A percentile compares a stretch with the other conserved stretches of the same genome.
Evolutionary conservation across 2,888 invertebrate species (phyloP).

Genomic region (Sisyra nigra): DNA sequence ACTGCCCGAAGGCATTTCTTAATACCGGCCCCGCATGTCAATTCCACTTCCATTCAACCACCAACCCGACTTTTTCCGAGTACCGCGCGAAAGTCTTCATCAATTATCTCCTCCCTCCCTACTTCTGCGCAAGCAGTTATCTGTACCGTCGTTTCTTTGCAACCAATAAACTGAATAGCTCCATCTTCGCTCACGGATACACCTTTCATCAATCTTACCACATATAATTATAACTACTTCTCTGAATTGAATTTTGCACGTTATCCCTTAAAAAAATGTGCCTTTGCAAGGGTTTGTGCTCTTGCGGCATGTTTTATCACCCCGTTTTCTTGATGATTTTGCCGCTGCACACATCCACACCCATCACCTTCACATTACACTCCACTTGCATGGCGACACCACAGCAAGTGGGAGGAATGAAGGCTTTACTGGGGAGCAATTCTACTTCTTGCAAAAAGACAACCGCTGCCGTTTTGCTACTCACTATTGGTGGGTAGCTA

Average conservation of each 20-base stretch:
- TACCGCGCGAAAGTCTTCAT: too few relatives aligned
- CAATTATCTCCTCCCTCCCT: not conserved
- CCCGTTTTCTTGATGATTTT: not conserved
- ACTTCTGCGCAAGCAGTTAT: not conserved
- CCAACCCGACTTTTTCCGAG: too few relatives aligned
- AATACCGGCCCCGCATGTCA: not conserved
- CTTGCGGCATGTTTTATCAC: not conserved
- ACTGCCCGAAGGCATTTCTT: not conserved
- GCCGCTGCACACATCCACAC: not conserved
- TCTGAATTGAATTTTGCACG: not conserved
- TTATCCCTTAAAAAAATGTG: not conserved
- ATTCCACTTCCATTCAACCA: not conserved
- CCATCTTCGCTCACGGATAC: not conserved
- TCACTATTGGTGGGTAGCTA: not conserved
- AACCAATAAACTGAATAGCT: not conserved
- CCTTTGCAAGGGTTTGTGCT: not conserved
- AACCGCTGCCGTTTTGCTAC: not conserved
- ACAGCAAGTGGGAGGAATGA: not conserved
- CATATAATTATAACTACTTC: not conserved
- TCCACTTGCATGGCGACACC: not conserved
- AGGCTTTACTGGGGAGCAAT: not conserved
- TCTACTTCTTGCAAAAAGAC: slow-evolving; percentile 1
- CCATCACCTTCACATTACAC: not conserved
- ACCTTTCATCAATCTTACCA: too few relatives aligned
- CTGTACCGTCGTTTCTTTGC: not conserved